These are phyloP conservation scores for Tetramorium bicarinatum DNA, from an alignment of 2,888 invertebrate species.

Conservation along the genomic window DNA sequence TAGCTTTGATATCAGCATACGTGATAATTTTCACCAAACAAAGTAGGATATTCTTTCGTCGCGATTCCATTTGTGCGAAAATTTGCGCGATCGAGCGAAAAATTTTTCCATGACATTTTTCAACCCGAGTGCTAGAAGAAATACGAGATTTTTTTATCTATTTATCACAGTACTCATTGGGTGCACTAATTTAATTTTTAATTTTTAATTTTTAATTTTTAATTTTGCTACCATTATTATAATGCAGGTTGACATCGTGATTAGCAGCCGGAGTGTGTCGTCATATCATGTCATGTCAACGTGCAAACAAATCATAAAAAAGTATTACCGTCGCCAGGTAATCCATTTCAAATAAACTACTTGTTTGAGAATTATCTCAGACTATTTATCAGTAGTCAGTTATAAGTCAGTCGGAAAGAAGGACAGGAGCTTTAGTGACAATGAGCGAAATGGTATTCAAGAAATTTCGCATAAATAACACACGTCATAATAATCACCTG, in stretches of 20 bases:
- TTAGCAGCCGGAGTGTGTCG: neutral
- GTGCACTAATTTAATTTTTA: neutral
- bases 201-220: neutral
- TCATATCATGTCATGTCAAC: conserved; percentile 29
- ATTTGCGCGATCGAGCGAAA: neutral
- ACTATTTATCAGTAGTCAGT: conserved; percentile 33
- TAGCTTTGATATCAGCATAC: neutral
- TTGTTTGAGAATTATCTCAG: conserved; percentile 30
- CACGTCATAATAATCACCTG: conserved; percentile 26
- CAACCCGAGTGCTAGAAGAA: neutral
- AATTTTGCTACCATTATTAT: conserved; percentile 1
- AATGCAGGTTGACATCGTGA: conserved; percentile 13
- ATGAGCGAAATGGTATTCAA: conserved; percentile 24
- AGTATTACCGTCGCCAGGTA: neutral
- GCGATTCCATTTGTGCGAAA: conserved; percentile 11
- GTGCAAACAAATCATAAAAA: conserved; percentile 51
- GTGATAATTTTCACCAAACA: conserved; percentile 13
- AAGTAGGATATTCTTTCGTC: conserved; percentile 2
- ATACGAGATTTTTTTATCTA: neutral
- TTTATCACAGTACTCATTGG: neutral
- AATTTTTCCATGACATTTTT: conserved; percentile 39
- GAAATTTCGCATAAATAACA: conserved; percentile 32
- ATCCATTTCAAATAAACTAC: conserved; percentile 30
- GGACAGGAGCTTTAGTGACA: conserved; percentile 30
- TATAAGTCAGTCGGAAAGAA: conserved; percentile 33